These are phyloP conservation scores for Bombus difficillimus DNA, from an alignment of 1,140 invertebrate species.

Conservation along the genomic window DNA sequence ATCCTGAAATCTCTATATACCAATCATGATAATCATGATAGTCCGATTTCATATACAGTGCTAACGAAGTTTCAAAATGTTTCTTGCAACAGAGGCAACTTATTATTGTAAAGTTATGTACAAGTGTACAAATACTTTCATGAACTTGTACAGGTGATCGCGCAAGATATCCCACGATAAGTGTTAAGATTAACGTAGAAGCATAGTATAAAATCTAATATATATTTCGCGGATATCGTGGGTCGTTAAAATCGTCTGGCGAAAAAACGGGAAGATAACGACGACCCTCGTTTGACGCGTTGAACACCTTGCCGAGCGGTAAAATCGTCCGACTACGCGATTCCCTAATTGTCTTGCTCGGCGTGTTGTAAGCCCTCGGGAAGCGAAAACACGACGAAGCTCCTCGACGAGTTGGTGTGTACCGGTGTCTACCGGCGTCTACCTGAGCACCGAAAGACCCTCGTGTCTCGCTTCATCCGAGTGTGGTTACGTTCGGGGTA, in stretches of 20 bases:
- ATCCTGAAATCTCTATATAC: no score
- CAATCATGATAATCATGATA: no score
- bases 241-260: background rate
- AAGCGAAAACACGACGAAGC: slow-evolving; percentile 32
- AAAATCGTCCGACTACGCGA: slow-evolving; percentile 22
- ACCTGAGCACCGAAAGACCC: slow-evolving; percentile 48
- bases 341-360: slow-evolving; percentile 45
- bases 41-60: no score
- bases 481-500: slow-evolving; percentile 37
- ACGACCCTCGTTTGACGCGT: slow-evolving; percentile 1
- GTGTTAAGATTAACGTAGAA: no score
- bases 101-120: background rate
- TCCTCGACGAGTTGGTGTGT: slow-evolving; percentile 36
- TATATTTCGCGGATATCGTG: background rate
- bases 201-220: background rate
- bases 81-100: no score
- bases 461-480: slow-evolving; percentile 60
- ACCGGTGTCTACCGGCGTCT: slow-evolving; percentile 41
- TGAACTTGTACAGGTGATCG: background rate
- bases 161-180: background rate
- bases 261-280: background rate
- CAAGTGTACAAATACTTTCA: background rate
- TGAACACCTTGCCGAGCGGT: background rate
- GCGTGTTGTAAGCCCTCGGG: slow-evolving; percentile 4
- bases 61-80: no score